Conservation (phyloP, 2,888 invertebrate species). For the Lacanobia oleracea region DNA sequence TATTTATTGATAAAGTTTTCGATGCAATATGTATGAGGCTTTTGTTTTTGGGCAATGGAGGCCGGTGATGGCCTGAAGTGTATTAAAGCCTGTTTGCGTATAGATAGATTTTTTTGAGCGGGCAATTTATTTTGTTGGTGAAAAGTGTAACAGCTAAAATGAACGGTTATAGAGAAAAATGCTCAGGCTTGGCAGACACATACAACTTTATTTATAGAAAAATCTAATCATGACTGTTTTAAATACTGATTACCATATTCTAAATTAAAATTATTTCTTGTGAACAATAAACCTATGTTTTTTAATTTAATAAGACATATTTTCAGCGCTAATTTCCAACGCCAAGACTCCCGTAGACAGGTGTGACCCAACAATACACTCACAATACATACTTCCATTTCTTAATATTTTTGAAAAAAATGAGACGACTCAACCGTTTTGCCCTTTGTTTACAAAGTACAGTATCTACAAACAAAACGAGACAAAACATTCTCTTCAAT, state of each 20-base stretch:
- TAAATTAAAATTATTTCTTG: too few relatives aligned
- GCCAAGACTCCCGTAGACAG: too few relatives aligned
- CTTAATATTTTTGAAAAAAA: not conserved
- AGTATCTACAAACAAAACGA: not conserved
- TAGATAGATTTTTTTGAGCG: conserved; percentile 34
- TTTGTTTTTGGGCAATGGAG: conserved; percentile 57
- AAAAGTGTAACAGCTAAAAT: not conserved
- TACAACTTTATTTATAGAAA: too few relatives aligned
- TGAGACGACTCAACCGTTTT: not conserved
- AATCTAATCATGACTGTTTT: too few relatives aligned
- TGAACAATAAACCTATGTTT: too few relatives aligned
- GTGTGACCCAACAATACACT: too few relatives aligned
- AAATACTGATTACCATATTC: too few relatives aligned
- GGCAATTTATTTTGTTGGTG: conserved; percentile 17
- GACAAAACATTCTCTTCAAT: not conserved
- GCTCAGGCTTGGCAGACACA: too few relatives aligned
- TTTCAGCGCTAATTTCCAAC: too few relatives aligned
- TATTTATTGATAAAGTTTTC: conserved; percentile 74
- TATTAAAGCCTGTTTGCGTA: conserved; percentile 30
- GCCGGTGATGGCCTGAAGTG: conserved; percentile 31
- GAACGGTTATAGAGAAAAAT: not conserved
- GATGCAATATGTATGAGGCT: conserved; percentile 57
- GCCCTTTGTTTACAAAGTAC: not conserved
- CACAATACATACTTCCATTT: too few relatives aligned
- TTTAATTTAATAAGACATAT: too few relatives aligned